Evolutionary conservation across 1,140 invertebrate genomes (phyloP).

Genomic region (Neodiprion fabricii): DNA sequence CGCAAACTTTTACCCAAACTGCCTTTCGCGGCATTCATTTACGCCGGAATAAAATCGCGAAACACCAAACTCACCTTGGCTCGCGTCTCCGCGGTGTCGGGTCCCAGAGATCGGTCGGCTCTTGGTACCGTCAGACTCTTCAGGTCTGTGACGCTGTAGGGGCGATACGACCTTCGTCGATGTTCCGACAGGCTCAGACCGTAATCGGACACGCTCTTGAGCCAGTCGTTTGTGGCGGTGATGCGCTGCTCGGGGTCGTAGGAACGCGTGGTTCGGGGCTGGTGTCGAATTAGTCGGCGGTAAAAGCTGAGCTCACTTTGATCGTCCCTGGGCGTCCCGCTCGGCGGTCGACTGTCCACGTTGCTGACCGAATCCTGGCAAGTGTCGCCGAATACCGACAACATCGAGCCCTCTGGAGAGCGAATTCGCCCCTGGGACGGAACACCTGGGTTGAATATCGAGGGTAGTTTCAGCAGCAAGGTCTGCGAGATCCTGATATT

Average conservation of each 20-base stretch:
- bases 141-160: constrained; percentile 43
- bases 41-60: not conserved
- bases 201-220: constrained; percentile 22
- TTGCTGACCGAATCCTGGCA: constrained; percentile 34
- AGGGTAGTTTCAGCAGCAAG: constrained; percentile 21
- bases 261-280: constrained; percentile 15
- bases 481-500: not conserved
- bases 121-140: constrained; percentile 31
- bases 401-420: constrained; percentile 42
- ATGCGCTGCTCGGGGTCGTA: not conserved
- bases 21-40: not conserved
- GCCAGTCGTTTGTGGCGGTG: not conserved
- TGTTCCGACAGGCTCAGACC: constrained; percentile 24
- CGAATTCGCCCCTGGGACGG: constrained; percentile 17
- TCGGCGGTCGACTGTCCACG: constrained; percentile 30
- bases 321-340: constrained; percentile 42
- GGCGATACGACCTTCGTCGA: constrained; percentile 27
- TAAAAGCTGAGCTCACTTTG: constrained; percentile 47
- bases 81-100: constrained; percentile 32
- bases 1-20: not conserved
- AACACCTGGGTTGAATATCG: constrained; percentile 18
- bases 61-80: constrained; percentile 31
- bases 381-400: constrained; percentile 52
- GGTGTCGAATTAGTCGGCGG: constrained; percentile 35
- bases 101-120: constrained; percentile 44